A percentile compares a stretch with the other conserved stretches of the same genome.
Conservation (phyloP, 2,888 invertebrate genomes). For the Tetropium fuscum region DNA sequence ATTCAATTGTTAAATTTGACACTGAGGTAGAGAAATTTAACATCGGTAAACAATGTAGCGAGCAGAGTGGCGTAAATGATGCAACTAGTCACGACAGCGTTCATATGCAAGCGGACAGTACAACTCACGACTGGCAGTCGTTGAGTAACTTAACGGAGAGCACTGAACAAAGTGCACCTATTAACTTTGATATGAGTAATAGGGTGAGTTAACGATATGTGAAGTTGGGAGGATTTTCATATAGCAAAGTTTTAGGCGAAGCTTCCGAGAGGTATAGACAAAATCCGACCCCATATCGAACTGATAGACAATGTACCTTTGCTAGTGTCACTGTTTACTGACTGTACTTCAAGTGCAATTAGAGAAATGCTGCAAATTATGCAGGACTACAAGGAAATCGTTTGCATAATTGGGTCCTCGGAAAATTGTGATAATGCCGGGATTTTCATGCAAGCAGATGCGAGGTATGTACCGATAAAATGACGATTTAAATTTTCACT, state of each 20-base stretch:
- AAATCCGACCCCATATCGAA: constrained; percentile 95
- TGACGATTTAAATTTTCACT: constrained; percentile 18
- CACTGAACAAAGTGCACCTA: constrained; percentile 91
- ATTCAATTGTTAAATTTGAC: constrained; percentile 78
- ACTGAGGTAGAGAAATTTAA: constrained; percentile 67
- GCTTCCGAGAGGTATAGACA: constrained; percentile 95
- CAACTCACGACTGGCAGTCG: constrained; percentile 82
- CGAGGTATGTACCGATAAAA: constrained; percentile 70
- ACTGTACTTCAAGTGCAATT: constrained; percentile 93
- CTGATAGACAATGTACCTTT: constrained; percentile 97
- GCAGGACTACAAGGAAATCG: constrained; percentile 97
- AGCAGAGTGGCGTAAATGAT: constrained; percentile 58
- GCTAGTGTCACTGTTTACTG: constrained; percentile 96
- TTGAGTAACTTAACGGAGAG: constrained; percentile 89
- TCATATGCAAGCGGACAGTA: constrained; percentile 54
- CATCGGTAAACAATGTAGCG: constrained; percentile 58
- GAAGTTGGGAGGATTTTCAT: not conserved
- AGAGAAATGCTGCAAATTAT: constrained; percentile 94
- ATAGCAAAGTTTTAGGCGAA: constrained; percentile 77
- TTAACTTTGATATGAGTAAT: constrained; percentile 94
- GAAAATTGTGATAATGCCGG: constrained; percentile 92
- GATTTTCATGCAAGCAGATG: constrained; percentile 95
- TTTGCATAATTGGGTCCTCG: constrained; percentile 93
- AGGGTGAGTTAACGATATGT: constrained; percentile 71
- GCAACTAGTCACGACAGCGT: constrained; percentile 66